Evolutionary conservation across 2,113 vertebrate species (phyloP).

Genomic region (Hypocryptadius cinnamomeus): DNA sequence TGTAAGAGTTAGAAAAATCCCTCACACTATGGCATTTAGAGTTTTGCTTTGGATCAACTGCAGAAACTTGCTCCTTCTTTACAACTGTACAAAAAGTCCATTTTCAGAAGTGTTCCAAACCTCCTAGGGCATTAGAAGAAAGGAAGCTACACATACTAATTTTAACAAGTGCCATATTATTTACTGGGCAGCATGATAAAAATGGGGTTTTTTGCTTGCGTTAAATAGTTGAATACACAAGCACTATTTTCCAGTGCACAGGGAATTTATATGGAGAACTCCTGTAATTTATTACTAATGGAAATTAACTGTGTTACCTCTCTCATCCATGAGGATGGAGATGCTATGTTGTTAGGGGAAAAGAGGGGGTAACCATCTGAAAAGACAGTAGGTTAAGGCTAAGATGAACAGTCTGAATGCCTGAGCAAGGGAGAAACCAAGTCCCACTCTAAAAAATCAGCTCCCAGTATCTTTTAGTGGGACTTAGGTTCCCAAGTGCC

Average conservation of each 20-base stretch:
- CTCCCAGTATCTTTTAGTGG: not conserved
- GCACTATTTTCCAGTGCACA: conserved; percentile 20
- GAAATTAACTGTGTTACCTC: not conserved
- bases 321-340: not conserved
- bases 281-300: not conserved
- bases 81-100: not conserved
- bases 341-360: not conserved
- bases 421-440: not conserved
- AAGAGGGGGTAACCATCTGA: not conserved
- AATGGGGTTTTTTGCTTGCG: not conserved
- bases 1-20: not conserved
- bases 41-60: conserved; percentile 9
- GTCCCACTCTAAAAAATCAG: not conserved
- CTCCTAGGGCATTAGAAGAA: conserved; percentile 33
- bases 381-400: not conserved
- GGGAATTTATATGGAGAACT: conserved; percentile 42
- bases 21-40: not conserved
- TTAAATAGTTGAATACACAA: conserved; percentile 14
- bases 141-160: not conserved
- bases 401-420: not conserved
- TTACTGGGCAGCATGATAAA: conserved; percentile 40
- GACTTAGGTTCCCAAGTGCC: conserved; percentile 41
- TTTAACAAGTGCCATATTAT: conserved; percentile 44
- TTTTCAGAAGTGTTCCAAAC: not conserved
- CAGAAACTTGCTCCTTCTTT: not conserved